Evolutionary conservation across 2,888 invertebrate genomes (phyloP).

Genomic region (Chrysolina oricalcia): DNA sequence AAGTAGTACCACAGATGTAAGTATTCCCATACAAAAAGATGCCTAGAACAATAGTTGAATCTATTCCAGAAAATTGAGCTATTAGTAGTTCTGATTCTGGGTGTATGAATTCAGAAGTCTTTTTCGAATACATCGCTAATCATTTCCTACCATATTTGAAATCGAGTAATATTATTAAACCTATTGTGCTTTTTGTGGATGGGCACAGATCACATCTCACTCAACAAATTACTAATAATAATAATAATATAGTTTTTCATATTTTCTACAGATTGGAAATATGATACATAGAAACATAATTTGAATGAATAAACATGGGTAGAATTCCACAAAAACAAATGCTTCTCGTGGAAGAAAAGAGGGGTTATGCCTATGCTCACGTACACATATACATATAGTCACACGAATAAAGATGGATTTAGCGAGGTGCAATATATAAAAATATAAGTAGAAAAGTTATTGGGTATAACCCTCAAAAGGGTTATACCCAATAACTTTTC

Average conservation of each 20-base stretch:
- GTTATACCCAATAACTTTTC: no score
- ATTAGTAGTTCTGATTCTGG: constrained; percentile 42
- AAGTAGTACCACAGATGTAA: constrained; percentile 48
- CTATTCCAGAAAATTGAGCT: constrained; percentile 50
- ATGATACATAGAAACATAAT: no score
- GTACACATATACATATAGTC: no score
- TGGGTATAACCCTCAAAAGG: no score
- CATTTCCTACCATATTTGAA: constrained; percentile 32
- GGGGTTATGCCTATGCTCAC: no score
- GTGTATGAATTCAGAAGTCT: constrained; percentile 45
- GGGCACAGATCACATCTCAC: constrained; percentile 60
- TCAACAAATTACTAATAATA: constrained; percentile 45
- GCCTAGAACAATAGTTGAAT: constrained; percentile 25
- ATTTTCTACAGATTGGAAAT: no score
- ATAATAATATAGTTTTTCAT: constrained; percentile 58
- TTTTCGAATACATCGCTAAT: constrained; percentile 32
- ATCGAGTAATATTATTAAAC: constrained; percentile 38
- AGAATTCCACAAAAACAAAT: no score
- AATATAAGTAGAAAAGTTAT: no score
- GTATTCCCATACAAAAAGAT: constrained; percentile 9
- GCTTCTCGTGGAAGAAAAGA: no score
- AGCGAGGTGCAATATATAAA: no score
- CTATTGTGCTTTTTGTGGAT: constrained; percentile 59
- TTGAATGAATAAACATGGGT: no score
- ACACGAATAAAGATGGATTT: no score